A percentile compares a stretch with the other conserved stretches of the same genome.
phyloP scores from a whole-genome alignment of 2,888 invertebrate genomes.

The Scaptomyza reducta region DNA sequence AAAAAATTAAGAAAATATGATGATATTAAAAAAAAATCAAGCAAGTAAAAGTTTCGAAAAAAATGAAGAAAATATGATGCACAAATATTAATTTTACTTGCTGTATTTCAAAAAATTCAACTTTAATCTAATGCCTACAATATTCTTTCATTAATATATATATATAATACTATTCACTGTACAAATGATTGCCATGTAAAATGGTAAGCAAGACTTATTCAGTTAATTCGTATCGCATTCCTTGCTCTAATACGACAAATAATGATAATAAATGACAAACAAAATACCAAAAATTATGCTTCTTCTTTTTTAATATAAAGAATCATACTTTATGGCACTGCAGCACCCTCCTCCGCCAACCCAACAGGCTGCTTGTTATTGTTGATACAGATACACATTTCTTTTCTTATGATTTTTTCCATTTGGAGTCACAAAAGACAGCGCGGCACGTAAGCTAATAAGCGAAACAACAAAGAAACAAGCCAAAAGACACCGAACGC shows the following conservation, averaged over 20 bases:
- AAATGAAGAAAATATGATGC: too few relatives aligned
- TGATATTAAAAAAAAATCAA: too few relatives aligned
- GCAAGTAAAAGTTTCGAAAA: too few relatives aligned
- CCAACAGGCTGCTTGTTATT: constrained; percentile 18
- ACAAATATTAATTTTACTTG: too few relatives aligned
- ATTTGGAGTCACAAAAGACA: constrained; percentile 30
- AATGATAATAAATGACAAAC: constrained; percentile 80
- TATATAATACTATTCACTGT: neutral
- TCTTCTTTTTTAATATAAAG: constrained; percentile 60
- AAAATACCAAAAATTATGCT: constrained; percentile 73
- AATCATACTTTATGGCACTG: constrained; percentile 65
- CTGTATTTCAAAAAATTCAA: too few relatives aligned
- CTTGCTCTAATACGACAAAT: constrained; percentile 46
- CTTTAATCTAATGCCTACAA: neutral
- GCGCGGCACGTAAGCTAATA: constrained; percentile 57
- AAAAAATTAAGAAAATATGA: too few relatives aligned
- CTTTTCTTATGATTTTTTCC: constrained; percentile 26
- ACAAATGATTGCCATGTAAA: neutral
- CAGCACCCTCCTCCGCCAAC: constrained; percentile 1
- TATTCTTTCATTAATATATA: neutral
- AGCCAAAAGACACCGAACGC: constrained; percentile 68
- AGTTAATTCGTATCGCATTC: constrained; percentile 8
- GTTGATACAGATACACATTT: constrained; percentile 31
- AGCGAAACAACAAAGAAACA: constrained; percentile 67
- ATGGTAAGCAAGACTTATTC: constrained; percentile 10